These are phyloP conservation scores for Leucania comma DNA, from an alignment of 2,888 invertebrate species.

Conservation along the genomic window DNA sequence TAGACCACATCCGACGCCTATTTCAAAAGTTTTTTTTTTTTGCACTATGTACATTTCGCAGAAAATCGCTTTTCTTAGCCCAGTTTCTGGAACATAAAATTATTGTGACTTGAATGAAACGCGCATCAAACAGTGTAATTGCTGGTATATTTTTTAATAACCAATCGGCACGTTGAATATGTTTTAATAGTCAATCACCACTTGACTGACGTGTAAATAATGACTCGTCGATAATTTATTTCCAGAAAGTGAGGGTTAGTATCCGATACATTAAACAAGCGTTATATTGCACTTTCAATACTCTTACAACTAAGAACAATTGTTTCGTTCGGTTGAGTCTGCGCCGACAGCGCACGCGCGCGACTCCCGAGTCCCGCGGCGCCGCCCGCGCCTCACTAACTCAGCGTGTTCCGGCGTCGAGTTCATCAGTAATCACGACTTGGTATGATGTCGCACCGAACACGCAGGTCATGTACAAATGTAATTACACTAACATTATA, in stretches of 20 bases:
- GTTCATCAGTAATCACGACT: not conserved
- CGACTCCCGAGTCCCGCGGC: not conserved
- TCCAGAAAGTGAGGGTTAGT: constrained; percentile 5
- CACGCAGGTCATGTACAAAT: constrained; percentile 20
- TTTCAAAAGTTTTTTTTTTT: constrained; percentile 7
- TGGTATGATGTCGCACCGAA: constrained; percentile 1
- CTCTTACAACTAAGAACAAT: constrained; percentile 30
- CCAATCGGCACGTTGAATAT: not conserved
- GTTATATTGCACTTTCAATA: constrained; percentile 40
- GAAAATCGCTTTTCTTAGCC: constrained; percentile 18
- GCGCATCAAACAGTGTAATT: too few species aligned
- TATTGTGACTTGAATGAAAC: not conserved
- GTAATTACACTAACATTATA: constrained; percentile 35
- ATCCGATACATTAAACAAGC: constrained; percentile 39
- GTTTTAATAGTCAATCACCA: not conserved
- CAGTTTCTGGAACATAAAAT: constrained; percentile 1
- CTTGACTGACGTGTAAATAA: not conserved
- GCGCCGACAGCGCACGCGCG: not conserved
- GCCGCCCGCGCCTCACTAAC: not conserved
- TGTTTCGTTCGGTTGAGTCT: not conserved
- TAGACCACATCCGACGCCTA: constrained; percentile 11
- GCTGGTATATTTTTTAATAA: not conserved
- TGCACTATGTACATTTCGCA: constrained; percentile 45
- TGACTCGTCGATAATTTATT: not conserved
- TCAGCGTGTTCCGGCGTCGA: not conserved